Evolutionary conservation across 2,113 vertebrate genomes (phyloP).

Genomic region (Zapus hudsonius): DNA sequence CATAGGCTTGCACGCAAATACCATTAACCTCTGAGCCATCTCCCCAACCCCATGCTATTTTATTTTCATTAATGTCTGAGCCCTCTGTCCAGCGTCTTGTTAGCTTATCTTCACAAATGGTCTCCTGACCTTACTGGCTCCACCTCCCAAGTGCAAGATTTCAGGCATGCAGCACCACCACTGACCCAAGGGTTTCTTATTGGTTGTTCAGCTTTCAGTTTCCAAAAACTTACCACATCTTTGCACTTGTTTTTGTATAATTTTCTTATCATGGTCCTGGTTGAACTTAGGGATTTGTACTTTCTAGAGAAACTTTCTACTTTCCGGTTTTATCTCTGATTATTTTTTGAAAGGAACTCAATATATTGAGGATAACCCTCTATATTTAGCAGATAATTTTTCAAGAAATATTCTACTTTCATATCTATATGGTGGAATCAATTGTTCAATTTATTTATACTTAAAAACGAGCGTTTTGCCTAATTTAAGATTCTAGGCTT

Average conservation of each 20-base stretch:
- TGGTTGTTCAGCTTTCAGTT: background rate
- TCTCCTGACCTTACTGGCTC: background rate
- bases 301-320: background rate
- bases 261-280: background rate
- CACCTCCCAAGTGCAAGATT: background rate
- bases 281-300: background rate
- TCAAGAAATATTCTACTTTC: constrained; percentile 13
- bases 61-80: no score
- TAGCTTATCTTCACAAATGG: background rate
- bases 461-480: background rate
- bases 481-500: background rate
- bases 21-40: no score
- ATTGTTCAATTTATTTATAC: background rate
- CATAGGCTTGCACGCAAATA: no score
- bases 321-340: background rate
- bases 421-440: background rate
- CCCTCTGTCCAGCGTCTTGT: no score
- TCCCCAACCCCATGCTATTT: no score
- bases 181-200: background rate
- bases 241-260: background rate
- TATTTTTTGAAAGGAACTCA: constrained; percentile 14
- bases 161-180: background rate
- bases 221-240: constrained; percentile 3
- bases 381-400: background rate
- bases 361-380: background rate